These are phyloP conservation scores for Xenopus petersii DNA, from an alignment of 2,797 vertebrate species.

Conservation along the genomic window DNA sequence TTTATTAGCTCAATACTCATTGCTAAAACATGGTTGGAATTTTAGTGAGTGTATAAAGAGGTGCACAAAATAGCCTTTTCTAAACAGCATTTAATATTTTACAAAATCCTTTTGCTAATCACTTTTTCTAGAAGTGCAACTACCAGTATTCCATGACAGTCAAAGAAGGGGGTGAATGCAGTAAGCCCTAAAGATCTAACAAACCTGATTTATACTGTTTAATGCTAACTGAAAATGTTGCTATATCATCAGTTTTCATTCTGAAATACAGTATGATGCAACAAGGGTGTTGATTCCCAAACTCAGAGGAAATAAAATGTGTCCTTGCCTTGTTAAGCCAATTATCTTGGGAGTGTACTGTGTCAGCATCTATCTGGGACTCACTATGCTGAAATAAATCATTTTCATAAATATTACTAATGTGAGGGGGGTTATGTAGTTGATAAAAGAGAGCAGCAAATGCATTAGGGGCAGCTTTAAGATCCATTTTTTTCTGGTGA, in stretches of 20 bases:
- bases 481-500: too few species aligned
- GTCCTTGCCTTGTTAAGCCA: background rate
- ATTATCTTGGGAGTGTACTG: constrained; percentile 8
- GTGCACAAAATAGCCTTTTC: too few species aligned
- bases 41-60: too few species aligned
- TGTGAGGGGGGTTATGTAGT: background rate
- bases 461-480: too few species aligned
- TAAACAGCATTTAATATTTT: too few species aligned
- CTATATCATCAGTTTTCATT: background rate
- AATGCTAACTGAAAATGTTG: background rate
- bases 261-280: background rate
- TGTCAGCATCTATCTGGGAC: background rate
- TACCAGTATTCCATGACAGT: too few species aligned
- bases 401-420: background rate
- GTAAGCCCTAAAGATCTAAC: too few species aligned
- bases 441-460: background rate
- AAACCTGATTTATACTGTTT: background rate
- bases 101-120: too few species aligned
- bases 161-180: too few species aligned
- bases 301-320: background rate
- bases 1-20: too few species aligned
- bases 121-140: too few species aligned
- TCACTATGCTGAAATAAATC: background rate
- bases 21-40: too few species aligned
- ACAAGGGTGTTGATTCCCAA: background rate